Evolutionary conservation across 2,113 vertebrate species (phyloP).

Genomic region (Colius striatus): DNA sequence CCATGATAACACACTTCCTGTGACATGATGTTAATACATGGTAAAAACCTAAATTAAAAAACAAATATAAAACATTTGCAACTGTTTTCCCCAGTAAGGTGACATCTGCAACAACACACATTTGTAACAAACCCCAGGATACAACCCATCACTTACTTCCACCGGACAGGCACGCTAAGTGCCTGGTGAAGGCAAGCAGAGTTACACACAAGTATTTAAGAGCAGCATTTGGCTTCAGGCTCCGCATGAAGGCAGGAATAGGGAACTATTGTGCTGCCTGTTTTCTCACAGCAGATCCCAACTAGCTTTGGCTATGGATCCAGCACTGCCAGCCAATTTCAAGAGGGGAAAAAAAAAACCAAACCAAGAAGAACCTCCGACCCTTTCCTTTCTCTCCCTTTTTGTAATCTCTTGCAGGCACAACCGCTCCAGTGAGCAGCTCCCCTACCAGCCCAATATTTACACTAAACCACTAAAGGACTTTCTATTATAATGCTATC

Average conservation of each 20-base stretch:
- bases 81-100: neutral
- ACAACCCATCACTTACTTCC: slow-evolving; percentile 6
- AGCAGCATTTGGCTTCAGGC: slow-evolving; percentile 58
- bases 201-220: slow-evolving; percentile 41
- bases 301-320: slow-evolving; percentile 58
- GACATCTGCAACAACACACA: neutral
- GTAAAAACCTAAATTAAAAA: neutral
- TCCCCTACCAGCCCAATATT: slow-evolving; percentile 72
- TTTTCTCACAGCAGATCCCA: slow-evolving; percentile 68
- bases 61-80: neutral
- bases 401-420: slow-evolving; percentile 67
- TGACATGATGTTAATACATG: neutral
- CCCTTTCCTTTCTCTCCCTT: slow-evolving; percentile 69
- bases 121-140: neutral
- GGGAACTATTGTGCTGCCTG: slow-evolving; percentile 56
- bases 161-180: neutral
- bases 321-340: slow-evolving; percentile 59
- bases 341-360: neutral
- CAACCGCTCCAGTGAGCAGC: slow-evolving; percentile 64
- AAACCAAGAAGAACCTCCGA: slow-evolving; percentile 40
- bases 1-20: slow-evolving; percentile 11
- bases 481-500: slow-evolving; percentile 71
- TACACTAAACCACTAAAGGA: slow-evolving; percentile 73
- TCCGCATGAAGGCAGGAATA: slow-evolving; percentile 19
- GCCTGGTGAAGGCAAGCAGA: slow-evolving; percentile 45